Evolutionary conservation across 2,888 invertebrate genomes (phyloP).

Genomic region (Eledone cirrhosa): DNA sequence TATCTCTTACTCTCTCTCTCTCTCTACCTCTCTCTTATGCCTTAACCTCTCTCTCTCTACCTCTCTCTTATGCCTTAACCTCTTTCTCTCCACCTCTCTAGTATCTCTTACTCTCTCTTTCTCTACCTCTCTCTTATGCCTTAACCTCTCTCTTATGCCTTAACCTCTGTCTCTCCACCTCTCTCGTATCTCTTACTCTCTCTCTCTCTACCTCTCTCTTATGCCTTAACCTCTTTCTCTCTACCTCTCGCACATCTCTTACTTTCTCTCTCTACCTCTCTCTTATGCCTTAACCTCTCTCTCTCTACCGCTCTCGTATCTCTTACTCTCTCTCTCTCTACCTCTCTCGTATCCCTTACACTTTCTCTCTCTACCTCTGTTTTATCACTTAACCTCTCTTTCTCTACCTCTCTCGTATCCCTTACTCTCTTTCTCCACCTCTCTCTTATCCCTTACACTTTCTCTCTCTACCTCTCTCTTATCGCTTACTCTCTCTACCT

Average conservation of each 20-base stretch:
- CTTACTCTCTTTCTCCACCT: background rate
- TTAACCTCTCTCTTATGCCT: too few relatives aligned
- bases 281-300: background rate
- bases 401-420: background rate
- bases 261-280: background rate
- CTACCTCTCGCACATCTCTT: background rate
- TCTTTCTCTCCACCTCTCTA: background rate
- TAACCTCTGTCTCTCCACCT: too few relatives aligned
- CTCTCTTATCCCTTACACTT: too few relatives aligned
- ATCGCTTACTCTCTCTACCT: too few relatives aligned
- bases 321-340: background rate
- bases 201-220: background rate
- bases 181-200: background rate
- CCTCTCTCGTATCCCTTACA: background rate
- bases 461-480: too few relatives aligned
- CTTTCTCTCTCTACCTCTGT: background rate
- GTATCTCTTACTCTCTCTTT: background rate
- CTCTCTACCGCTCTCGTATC: background rate
- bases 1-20: background rate
- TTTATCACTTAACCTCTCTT: background rate
- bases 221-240: background rate
- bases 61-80: background rate
- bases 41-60: background rate
- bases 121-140: too few relatives aligned
- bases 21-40: background rate